Evolutionary conservation across 2,888 invertebrate genomes (phyloP), one percentile per base, ranked within the genome.

Genomic region (Drosophila phalerata): DNA sequence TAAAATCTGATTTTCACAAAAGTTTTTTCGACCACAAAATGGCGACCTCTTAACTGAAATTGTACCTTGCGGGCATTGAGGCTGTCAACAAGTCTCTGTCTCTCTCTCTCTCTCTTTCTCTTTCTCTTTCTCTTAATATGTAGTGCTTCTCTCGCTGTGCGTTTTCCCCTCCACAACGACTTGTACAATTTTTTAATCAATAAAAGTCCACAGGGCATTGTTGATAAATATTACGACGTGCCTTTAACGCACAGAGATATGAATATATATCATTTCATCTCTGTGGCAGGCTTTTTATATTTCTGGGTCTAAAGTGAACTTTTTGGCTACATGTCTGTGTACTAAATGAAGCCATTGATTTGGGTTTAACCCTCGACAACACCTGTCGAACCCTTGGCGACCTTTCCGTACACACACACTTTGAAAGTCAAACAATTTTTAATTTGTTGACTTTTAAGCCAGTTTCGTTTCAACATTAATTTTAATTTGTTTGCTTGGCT

Each of bases 181-280:
- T 66, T 73, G 69, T 67, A 62, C 66, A 56, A 64, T 73, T 85
- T 84, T 85, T 88, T 88, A 85, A 88, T 85, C 88, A 85, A 85
- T 85, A 85, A 74, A 66, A 49, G 48, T 47, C 85, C 86, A 47
- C 48, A 13, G 84, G 88, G 62, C 65, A 73, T 80, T 85, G 80
- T 79, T 77, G 81, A 76, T 83, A 88, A 85, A 88, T 75, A 74
- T 85, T 87, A 38, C 72, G 75, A 71, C 45, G 63, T 57, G 58
- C 55, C 48, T 61, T 22, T 5, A 28, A 10, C 25, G 42, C 66
- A 55, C 25, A n/a, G 25, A 72, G 69, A 85, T 73, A 79, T 76
- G 65, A 79, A 79, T 85, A 70, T 65, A 70, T 85, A 84, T 78
- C 62, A 73, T 69, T 81, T 69, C 53, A 57, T 45, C 49, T 51